A percentile compares a stretch with the other conserved stretches of the same genome.
These are phyloP conservation scores for Pseudopleuronectes americanus DNA, from an alignment of 2,797 vertebrate species.

Conservation along the genomic window DNA sequence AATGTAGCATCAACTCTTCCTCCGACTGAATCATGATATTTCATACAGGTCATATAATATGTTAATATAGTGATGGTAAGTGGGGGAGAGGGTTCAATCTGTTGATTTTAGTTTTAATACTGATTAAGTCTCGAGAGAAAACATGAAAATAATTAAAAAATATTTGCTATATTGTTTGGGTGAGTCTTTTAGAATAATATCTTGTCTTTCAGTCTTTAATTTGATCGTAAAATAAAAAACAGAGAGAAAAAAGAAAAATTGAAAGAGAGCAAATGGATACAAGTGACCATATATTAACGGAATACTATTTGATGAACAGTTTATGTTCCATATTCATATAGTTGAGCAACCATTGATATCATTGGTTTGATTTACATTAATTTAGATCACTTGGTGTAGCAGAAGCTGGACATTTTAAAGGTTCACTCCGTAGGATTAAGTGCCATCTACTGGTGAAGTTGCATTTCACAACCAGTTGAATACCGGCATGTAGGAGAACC, in stretches of 20 bases:
- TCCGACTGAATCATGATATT: not conserved
- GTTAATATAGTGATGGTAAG: not conserved
- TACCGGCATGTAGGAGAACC: too few relatives aligned
- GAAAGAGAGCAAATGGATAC: too few relatives aligned
- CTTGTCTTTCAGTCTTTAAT: not conserved
- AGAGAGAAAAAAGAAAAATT: too few relatives aligned
- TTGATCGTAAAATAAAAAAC: not conserved
- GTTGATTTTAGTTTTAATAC: not conserved
- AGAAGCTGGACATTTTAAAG: too few relatives aligned
- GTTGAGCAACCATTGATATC: too few relatives aligned
- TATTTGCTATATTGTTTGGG: too few relatives aligned
- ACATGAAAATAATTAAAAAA: too few relatives aligned
- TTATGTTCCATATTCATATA: too few relatives aligned
- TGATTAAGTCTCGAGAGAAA: not conserved
- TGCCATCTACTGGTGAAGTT: not conserved
- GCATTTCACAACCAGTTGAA: not conserved
- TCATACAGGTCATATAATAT: not conserved
- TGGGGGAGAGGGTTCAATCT: not conserved
- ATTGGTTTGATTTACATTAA: too few relatives aligned
- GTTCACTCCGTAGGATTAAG: not conserved
- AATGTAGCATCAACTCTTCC: not conserved
- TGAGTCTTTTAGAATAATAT: not conserved
- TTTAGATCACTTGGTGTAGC: too few relatives aligned
- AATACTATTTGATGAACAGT: too few relatives aligned
- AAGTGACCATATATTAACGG: too few relatives aligned